A percentile compares a stretch with the other conserved stretches of the same genome.
phyloP scores from a whole-genome alignment of 92 coral and sea anemone genomes.

The Phymanthus crucifer region DNA sequence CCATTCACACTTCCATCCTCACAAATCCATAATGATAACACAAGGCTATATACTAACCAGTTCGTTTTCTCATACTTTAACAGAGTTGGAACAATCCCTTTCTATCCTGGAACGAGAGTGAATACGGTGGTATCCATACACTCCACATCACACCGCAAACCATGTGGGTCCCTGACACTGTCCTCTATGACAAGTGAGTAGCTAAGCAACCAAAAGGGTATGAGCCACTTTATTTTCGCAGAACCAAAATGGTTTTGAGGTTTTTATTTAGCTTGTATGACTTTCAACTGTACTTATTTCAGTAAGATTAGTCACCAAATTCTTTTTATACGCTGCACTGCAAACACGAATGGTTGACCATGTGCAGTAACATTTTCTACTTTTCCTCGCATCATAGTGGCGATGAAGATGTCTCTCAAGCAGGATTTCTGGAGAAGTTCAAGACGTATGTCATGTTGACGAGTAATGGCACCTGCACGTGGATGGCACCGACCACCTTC shows the following conservation, averaged over 20 bases:
- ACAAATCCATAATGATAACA: neutral
- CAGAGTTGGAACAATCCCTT: slow-evolving; percentile 89
- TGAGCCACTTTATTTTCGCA: neutral
- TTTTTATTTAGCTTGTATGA: too few relatives aligned
- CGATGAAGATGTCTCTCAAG: slow-evolving; percentile 60
- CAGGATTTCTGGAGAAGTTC: slow-evolving; percentile 80
- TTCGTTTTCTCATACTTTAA: neutral
- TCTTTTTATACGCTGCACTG: neutral
- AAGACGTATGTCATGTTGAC: slow-evolving; percentile 74
- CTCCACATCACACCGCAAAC: slow-evolving; percentile 72
- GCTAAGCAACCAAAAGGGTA: neutral
- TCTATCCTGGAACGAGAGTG: slow-evolving; percentile 66
- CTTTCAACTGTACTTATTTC: too few relatives aligned
- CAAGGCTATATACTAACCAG: neutral
- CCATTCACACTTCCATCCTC: too few relatives aligned
- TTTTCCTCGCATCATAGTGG: slow-evolving; percentile 35
- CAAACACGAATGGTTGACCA: neutral
- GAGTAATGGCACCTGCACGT: slow-evolving; percentile 64
- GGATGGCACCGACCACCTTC: slow-evolving; percentile 94
- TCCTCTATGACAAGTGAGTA: slow-evolving; percentile 87
- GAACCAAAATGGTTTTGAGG: too few relatives aligned
- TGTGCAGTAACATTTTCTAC: neutral
- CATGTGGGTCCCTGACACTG: slow-evolving; percentile 93
- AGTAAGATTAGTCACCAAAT: too few relatives aligned
- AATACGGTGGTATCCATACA: slow-evolving; percentile 64